Conservation (phyloP, 2,113 vertebrate species). For the Grammomys surdaster region DNA sequence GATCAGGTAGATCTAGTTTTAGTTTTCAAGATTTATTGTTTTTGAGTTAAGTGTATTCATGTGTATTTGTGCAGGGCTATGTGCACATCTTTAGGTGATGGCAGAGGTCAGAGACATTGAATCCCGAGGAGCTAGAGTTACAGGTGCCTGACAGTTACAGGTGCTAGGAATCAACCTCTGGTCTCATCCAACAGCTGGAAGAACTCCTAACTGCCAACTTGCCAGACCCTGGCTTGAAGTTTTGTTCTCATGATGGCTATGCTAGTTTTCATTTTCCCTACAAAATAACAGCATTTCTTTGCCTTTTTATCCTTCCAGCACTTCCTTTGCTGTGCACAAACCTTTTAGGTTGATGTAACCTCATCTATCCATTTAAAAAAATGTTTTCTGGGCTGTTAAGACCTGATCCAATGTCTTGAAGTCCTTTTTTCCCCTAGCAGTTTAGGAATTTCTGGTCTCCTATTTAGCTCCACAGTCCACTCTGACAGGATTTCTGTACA, state of each 20-base stretch:
- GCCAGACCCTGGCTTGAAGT: neutral
- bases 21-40: neutral
- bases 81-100: no score
- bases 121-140: neutral
- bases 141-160: neutral
- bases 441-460: neutral
- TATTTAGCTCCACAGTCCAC: neutral
- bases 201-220: neutral
- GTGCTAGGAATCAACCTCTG: neutral
- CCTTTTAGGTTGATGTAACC: neutral
- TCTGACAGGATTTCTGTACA: neutral
- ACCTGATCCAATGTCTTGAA: neutral
- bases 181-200: neutral
- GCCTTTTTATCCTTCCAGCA: neutral
- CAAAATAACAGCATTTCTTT: neutral
- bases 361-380: neutral
- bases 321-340: neutral
- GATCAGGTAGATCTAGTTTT: neutral
- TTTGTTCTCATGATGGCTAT: neutral
- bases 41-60: neutral
- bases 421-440: neutral
- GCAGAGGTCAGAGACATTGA: neutral
- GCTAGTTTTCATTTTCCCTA: neutral
- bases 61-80: neutral
- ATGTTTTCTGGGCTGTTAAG: neutral